Conservation (phyloP, 2,797 vertebrate genomes). For the Sparus aurata region DNA sequence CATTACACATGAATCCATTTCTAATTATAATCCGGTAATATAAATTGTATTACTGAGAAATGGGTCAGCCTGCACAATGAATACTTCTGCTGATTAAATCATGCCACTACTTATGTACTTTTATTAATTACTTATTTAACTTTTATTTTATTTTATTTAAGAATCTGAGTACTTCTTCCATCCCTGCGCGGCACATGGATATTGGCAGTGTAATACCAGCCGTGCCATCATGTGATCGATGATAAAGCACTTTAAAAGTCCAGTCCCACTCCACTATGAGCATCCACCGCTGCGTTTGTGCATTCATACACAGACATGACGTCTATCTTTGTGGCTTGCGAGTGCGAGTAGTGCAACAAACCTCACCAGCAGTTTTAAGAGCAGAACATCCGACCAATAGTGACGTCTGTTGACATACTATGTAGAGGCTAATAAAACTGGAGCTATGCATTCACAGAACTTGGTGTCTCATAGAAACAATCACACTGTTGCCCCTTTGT, state of each 20-base stretch:
- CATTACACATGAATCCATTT: too few species aligned
- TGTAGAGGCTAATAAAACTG: background rate
- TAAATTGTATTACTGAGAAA: too few species aligned
- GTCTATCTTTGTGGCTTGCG: background rate
- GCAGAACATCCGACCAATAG: background rate
- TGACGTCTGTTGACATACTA: background rate
- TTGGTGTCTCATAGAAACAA: background rate
- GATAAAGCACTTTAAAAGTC: background rate
- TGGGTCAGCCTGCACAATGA: too few species aligned
- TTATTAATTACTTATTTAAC: too few species aligned
- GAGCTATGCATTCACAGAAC: background rate
- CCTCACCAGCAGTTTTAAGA: background rate
- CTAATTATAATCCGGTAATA: too few species aligned
- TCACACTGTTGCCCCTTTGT: background rate
- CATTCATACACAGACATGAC: background rate
- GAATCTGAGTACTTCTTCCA: too few species aligned
- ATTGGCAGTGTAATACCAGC: background rate
- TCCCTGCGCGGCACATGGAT: too few species aligned
- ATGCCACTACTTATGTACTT: too few species aligned
- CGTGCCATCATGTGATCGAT: constrained; percentile 34
- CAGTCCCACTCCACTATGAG: background rate
- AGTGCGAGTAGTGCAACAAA: background rate
- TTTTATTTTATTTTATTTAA: too few species aligned
- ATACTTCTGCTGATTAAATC: too few species aligned
- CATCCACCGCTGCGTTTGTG: background rate